These are phyloP conservation scores for Lepidocolaptes lacrymiger DNA, from an alignment of 2,797 vertebrate genomes.

Conservation along the genomic window DNA sequence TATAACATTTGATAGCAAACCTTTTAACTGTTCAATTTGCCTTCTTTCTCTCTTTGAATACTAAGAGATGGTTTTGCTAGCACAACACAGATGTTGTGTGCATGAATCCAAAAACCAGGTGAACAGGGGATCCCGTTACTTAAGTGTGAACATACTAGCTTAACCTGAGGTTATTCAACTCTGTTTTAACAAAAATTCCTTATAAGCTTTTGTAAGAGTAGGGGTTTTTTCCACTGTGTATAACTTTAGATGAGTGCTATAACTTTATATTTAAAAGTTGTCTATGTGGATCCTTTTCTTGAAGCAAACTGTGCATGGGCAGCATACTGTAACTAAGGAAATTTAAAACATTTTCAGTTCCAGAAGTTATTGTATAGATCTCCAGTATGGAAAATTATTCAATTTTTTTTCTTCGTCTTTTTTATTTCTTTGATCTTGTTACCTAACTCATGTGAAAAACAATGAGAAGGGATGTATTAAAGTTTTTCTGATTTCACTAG, in stretches of 20 bases:
- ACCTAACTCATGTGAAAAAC: neutral
- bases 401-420: neutral
- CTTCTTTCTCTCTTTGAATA: neutral
- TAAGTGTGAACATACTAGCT: neutral
- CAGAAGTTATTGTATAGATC: neutral
- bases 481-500: neutral
- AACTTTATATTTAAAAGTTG: neutral
- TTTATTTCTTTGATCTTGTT: neutral
- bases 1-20: neutral
- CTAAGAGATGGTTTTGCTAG: neutral
- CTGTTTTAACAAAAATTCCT: neutral
- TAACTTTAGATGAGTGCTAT: neutral
- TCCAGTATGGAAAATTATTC: neutral
- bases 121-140: neutral
- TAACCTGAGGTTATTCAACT: neutral
- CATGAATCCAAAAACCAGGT: neutral
- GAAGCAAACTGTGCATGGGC: neutral
- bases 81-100: accelerated
- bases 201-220: neutral
- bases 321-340: neutral
- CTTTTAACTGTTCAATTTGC: neutral
- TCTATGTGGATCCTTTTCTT: neutral
- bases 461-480: neutral
- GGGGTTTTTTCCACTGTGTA: neutral
- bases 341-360: neutral